Percentiles rank a stretch among this genome's conserved stretches.
Conservation (phyloP, 2,888 invertebrate genomes). For the Nebria brevicollis region DNA sequence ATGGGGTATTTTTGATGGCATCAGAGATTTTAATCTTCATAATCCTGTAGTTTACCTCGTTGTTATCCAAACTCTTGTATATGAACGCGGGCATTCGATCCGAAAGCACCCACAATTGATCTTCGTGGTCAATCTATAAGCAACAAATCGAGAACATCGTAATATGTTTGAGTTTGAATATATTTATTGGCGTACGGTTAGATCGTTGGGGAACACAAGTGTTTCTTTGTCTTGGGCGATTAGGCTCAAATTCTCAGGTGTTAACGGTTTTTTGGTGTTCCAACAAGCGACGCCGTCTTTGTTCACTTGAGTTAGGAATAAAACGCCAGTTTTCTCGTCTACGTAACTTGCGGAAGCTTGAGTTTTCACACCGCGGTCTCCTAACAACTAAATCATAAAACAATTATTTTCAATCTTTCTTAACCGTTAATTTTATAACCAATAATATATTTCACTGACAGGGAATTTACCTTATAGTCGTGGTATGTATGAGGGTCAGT, state of each 20-base stretch:
- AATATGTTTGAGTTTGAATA: neutral
- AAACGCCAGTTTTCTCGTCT: constrained; percentile 73
- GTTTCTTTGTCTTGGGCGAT: constrained; percentile 75
- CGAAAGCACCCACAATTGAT: constrained; percentile 78
- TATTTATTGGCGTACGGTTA: constrained; percentile 66
- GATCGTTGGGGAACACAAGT: constrained; percentile 81
- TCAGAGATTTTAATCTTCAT: constrained; percentile 61
- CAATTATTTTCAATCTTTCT: constrained; percentile 34
- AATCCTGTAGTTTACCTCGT: constrained; percentile 74
- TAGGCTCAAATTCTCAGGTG: constrained; percentile 72
- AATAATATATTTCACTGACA: no score
- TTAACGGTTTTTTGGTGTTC: constrained; percentile 76
- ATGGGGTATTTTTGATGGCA: constrained; percentile 62
- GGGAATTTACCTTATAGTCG: constrained; percentile 71
- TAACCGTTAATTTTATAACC: neutral
- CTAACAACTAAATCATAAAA: constrained; percentile 66
- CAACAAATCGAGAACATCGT: neutral
- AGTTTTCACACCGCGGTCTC: constrained; percentile 75
- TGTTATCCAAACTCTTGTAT: constrained; percentile 71
- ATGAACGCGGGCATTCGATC: constrained; percentile 81
- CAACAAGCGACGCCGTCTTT: constrained; percentile 84
- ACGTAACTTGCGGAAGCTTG: constrained; percentile 81
- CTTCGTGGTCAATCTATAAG: constrained; percentile 69
- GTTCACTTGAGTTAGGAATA: constrained; percentile 83
- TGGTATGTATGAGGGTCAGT: constrained; percentile 74